Evolutionary conservation across 1,140 invertebrate species (phyloP), one percentile per base, ranked within the genome.

Genomic region (Lordiphosa clarofinis): DNA sequence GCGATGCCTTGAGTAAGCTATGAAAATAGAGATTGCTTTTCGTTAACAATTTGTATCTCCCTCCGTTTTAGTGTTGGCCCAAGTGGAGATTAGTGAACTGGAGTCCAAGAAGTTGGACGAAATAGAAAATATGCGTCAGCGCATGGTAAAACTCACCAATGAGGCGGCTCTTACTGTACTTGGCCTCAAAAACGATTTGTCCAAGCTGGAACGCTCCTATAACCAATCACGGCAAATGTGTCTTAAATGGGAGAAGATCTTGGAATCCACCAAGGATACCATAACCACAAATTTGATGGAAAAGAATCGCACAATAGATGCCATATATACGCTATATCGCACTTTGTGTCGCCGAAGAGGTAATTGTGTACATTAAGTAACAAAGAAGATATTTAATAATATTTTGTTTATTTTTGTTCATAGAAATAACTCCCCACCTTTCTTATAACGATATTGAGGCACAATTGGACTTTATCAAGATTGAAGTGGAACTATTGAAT

Each of bases 161-260:
- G 87, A 88, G 33, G 87, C 88, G 4, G 73, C 74, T 7, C 61
- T 87, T 4, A 73, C 78, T 1, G 82, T 88, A 1, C 31, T 89
- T 43, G 88, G 87, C 0, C 72, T 89, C 1, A 89, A 87, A 24
- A 89, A 88, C 10, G 88, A 89, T 56, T 44, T 89, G 6, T 43
- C 74, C 9, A 58, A 54, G 11, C 46, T 89, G 19, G 84, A 89
- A 44, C 43, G 87, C 3, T 68, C 67, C 1, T 89, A 89, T 38
- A 76, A 63, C 37, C 38, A 73, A 15, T 82, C 84, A 1, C 59
- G 66, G 4, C 43, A 52, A 0, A 53, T 78, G 46, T 84, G 73
- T 35, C 48, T 68, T 0, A 86, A 69, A 31, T 88, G 88, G 88
- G 87, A 89, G 38, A 76, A 87, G 43, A 74, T 87, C 4, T 50